Evolutionary conservation across 1,140 invertebrate species (phyloP), one percentile per base, ranked within the genome.

Genomic region (Conus betulinus): DNA sequence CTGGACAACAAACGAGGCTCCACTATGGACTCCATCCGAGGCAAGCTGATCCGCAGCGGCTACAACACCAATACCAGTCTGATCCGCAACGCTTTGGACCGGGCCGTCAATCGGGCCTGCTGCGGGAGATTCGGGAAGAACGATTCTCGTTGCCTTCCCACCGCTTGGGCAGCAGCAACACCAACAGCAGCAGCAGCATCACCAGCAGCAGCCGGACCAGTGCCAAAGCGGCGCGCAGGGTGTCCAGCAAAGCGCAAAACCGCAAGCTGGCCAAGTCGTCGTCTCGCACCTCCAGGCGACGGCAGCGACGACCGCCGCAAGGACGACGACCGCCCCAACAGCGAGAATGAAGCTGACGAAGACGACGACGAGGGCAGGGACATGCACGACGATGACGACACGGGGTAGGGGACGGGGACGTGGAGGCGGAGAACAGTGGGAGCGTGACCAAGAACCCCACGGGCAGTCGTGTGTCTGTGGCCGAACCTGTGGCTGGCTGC

Each of bases 1-100:
- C 79, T 81, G 79, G 79, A 81, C 79, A 81, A 81, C 79, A 81
- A 81, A 25, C 79, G 79, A 10, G 79, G 79, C 79, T 81, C 79
- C 79, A 81, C 79, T 0, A 52, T 81, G 79, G 79, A 81, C 11
- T 81, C 79, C 27, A 81, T 81, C 79, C 79, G 79, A 51, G 53
- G 79, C 79, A 81, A 81, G 79, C 79, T 81, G 79, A 53, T 81
- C 39, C 79, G 79, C 51, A 53, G 15, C 39, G 79, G 79, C 39
- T 15, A 20, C 79, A 17, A 6, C 10, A 53, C 51, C 39, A 81
- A 53, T 13, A 53, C 79, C 17, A 10, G 10, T 7, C 51, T 53
- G 6, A 53, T 81, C 79, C 79, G 79, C 15, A 13, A 53, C 51
- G 79, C 79, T 53, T 17, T 81, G 79, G 79, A 81, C 4, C 39